Conservation (phyloP, 2,888 invertebrate genomes). For the Mechanitis messenoides region DNA sequence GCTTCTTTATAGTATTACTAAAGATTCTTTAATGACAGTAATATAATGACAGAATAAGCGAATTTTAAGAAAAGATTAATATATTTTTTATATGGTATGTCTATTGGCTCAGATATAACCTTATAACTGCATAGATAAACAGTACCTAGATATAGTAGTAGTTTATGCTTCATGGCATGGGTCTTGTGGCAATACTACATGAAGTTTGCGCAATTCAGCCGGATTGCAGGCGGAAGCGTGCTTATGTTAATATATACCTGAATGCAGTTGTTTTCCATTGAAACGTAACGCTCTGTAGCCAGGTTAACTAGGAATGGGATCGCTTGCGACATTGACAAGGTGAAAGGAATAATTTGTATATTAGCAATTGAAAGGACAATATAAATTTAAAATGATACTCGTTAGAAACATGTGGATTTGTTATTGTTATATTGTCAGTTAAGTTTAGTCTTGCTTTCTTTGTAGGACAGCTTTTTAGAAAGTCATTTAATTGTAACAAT, state of each 20-base stretch:
- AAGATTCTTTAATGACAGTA: too few relatives aligned
- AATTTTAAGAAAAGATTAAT: too few relatives aligned
- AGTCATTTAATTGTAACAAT: too few relatives aligned
- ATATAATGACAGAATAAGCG: too few relatives aligned
- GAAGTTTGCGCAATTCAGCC: conserved; percentile 40
- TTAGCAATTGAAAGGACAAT: conserved; percentile 7
- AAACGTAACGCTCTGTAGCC: conserved; percentile 29
- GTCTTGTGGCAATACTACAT: conserved; percentile 19
- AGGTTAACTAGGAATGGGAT: conserved; percentile 31
- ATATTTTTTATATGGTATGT: too few relatives aligned
- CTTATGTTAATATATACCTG: conserved; percentile 43
- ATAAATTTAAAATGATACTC: not conserved
- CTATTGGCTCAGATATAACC: too few relatives aligned
- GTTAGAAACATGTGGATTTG: too few relatives aligned
- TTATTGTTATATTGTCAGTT: too few relatives aligned
- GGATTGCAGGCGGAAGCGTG: conserved; percentile 50
- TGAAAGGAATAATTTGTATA: conserved; percentile 26
- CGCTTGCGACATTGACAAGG: conserved; percentile 37
- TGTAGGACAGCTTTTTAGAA: too few relatives aligned
- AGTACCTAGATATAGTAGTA: not conserved
- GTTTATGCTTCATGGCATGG: conserved; percentile 12
- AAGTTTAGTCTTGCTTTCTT: too few relatives aligned
- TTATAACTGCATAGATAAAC: not conserved
- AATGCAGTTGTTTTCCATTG: conserved; percentile 29
- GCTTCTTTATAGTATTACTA: too few relatives aligned